Evolutionary conservation across 92 coral and sea anemone species (phyloP).

Genomic region (Epizoanthus scotinus): DNA sequence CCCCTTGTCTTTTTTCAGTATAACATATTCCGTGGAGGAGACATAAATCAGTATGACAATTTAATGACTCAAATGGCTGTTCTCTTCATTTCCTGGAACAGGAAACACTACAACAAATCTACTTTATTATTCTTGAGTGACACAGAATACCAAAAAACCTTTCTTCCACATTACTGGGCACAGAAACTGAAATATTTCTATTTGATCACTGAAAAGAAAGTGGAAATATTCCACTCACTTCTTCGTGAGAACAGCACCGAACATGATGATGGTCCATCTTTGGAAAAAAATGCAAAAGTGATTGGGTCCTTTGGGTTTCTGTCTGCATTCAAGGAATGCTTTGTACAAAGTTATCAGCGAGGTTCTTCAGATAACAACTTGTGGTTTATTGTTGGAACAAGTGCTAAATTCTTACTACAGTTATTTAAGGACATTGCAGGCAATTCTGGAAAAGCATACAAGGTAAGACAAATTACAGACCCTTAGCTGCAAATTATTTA

Average conservation of each 20-base stretch:
- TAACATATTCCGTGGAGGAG: constrained; percentile 43
- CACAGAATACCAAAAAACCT: constrained; percentile 30
- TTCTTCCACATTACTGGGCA: constrained; percentile 44
- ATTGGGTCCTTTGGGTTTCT: constrained; percentile 35
- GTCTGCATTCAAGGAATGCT: constrained; percentile 33
- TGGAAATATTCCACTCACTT: constrained; percentile 17
- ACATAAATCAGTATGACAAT: constrained; percentile 31
- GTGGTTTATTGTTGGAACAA: constrained; percentile 33
- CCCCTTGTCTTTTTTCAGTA: constrained; percentile 41
- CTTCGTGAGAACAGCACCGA: constrained; percentile 15
- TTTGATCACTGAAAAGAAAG: constrained; percentile 10
- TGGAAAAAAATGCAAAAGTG: constrained; percentile 23
- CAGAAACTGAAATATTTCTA: constrained; percentile 11
- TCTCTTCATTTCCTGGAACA: constrained; percentile 29
- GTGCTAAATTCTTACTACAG: constrained; percentile 21
- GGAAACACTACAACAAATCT: constrained; percentile 36
- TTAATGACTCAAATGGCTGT: constrained; percentile 37
- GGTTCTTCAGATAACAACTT: constrained; percentile 20
- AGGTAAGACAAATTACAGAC: constrained; percentile 1
- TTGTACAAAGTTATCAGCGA: constrained; percentile 22
- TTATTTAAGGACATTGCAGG: constrained; percentile 29
- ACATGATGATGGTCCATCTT: constrained; percentile 15
- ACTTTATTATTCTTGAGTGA: constrained; percentile 43
- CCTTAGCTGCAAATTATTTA: not conserved
- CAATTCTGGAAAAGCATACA: not conserved